Base-by-base conservation (phyloP, 1,140 invertebrate genomes). In the Chlorops oryzae region DNA sequence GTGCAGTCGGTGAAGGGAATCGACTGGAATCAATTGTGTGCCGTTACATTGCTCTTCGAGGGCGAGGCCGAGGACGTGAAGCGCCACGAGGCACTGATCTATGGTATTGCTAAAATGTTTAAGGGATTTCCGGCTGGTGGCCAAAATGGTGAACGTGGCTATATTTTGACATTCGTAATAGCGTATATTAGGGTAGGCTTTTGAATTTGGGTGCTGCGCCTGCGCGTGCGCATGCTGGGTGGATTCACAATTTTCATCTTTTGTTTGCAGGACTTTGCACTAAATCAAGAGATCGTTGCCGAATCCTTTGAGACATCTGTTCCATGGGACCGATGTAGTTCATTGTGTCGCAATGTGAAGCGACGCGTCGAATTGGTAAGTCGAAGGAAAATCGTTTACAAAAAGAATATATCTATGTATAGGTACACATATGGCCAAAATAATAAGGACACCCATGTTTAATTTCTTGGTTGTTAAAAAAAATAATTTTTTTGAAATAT, bases 271-370 rank as follows among this genome's bases (percentile, higher is more conserved):
- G 96, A 99, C 74, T 74, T 98, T 35, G 95, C 83, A 0, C 78
- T 98, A 41, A 87, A 96, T 27, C 95, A 87, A 66, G 81, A 84
- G 50, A 80, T 97, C 34, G 82, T 98, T 9, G 86, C 92, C 0
- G 96, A 98, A 73, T 98, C 94, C 0, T 99, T 99, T 76, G 96
- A 99, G 74, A 99, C 96, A 0, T 98, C 95, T 0, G 92, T 96
- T 15, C 87, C 95, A 3, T 99, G 96, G 95, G 91, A 94, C 71
- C 82, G 87, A 35, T 86, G 92, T 6, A 69, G 86, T n/a, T 73
- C 80, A 20, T 72, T 98, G 13, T 96, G 92, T 65, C 75, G 80
- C 23, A 96, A 95, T 76, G 93, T 97, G 0, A 98, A 97, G 70
- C 78, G 84, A 28, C 74, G 89, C 28, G 78, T 98, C 1, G 68